These are phyloP conservation scores for Exocentrus adspersus DNA, from an alignment of 2,888 invertebrate genomes.

Conservation along the genomic window DNA sequence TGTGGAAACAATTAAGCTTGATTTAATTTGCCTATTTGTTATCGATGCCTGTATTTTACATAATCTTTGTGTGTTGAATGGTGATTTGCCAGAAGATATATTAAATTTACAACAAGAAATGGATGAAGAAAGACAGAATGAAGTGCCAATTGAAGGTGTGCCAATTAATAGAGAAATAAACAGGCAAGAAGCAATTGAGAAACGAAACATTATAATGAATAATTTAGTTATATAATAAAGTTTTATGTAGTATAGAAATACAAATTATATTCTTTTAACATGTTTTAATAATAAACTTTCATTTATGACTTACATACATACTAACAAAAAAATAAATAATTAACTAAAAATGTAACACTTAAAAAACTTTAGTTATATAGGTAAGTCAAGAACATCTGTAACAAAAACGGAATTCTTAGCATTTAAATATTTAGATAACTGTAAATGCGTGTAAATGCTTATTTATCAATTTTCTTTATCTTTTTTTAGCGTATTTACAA, in stretches of 20 bases:
- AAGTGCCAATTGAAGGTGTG: neutral
- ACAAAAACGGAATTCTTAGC: neutral
- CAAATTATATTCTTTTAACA: neutral
- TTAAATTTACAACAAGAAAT: neutral
- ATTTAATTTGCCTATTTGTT: neutral
- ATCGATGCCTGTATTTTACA: neutral
- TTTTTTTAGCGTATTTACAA: neutral
- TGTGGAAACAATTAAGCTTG: neutral
- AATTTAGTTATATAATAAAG: neutral
- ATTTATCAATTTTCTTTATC: neutral
- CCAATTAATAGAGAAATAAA: neutral
- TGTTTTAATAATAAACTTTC: neutral
- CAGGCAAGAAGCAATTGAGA: neutral
- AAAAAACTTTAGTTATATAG: too few relatives aligned
- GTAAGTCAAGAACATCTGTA: neutral
- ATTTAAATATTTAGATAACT: neutral
- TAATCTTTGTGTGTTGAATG: neutral
- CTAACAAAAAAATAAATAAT: neutral
- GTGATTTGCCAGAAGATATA: neutral
- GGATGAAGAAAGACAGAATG: neutral
- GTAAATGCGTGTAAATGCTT: neutral
- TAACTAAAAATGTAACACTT: neutral
- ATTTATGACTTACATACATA: neutral
- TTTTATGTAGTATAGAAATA: neutral
- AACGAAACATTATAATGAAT: neutral